phyloP scores from a whole-genome alignment of 2,797 vertebrate genomes.

The Poeciliopsis gracilis region DNA sequence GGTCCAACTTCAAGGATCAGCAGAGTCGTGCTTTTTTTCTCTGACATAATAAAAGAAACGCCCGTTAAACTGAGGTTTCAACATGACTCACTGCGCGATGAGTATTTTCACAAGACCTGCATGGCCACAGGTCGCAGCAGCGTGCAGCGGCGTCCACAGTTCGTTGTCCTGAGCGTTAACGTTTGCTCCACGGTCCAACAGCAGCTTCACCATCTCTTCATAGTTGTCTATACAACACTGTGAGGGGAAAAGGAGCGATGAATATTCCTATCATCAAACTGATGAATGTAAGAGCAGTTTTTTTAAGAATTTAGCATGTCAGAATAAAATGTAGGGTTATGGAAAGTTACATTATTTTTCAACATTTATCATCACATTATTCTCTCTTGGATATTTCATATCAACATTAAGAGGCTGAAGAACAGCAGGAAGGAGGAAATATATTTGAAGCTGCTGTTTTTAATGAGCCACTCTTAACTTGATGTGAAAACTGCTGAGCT shows the following conservation, averaged over 20 bases:
- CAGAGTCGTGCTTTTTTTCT: neutral
- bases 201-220: constrained; percentile 94
- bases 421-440: neutral
- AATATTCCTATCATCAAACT: neutral
- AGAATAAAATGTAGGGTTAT: neutral
- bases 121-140: constrained; percentile 94
- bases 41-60: neutral
- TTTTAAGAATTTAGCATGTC: neutral
- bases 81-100: constrained; percentile 88
- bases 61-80: neutral
- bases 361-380: neutral
- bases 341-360: neutral
- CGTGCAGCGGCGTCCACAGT: constrained; percentile 95
- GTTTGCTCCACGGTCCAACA: constrained; percentile 88
- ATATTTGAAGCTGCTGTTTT: neutral
- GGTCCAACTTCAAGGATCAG: neutral
- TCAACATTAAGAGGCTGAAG: neutral
- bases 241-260: neutral
- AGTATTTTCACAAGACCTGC: constrained; percentile 94
- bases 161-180: constrained; percentile 97
- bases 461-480: neutral
- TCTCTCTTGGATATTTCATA: neutral
- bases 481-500: neutral
- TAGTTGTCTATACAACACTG: constrained; percentile 99
- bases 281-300: neutral